phyloP scores from a whole-genome alignment of 2,113 vertebrate genomes.

The Ochotona curzoniae region DNA sequence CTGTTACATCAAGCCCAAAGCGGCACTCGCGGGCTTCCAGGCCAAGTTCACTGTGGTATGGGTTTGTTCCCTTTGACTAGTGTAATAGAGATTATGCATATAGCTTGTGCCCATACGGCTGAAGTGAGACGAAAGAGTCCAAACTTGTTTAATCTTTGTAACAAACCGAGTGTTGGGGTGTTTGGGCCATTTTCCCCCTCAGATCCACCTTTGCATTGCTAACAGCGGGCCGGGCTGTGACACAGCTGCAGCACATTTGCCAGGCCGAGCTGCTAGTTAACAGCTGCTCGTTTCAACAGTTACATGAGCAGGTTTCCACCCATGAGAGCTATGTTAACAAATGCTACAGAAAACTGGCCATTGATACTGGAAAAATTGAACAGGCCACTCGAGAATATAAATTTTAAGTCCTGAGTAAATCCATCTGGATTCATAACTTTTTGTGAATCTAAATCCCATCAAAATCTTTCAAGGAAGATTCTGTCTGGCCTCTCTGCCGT shows the following conservation, averaged over 20 bases:
- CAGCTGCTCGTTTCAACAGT: too few relatives aligned
- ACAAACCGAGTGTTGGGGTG: not conserved
- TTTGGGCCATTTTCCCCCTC: not conserved
- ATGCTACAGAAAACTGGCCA: not conserved
- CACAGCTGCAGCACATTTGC: conserved; percentile 56
- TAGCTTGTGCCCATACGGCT: not conserved
- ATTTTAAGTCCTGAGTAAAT: not conserved
- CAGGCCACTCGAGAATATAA: not conserved
- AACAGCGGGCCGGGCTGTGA: not conserved
- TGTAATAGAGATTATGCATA: not conserved
- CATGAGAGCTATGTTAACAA: not conserved
- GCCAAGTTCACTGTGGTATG: not conserved
- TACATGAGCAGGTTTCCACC: not conserved
- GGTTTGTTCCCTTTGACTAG: not conserved
- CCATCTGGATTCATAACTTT: not conserved
- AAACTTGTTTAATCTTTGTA: not conserved
- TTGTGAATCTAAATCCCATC: not conserved
- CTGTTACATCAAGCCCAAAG: not conserved
- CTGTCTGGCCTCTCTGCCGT: not conserved
- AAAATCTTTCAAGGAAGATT: not conserved
- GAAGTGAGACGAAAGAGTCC: not conserved
- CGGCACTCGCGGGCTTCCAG: not conserved
- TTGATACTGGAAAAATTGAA: conserved; percentile 43
- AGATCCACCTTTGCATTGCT: conserved; percentile 33
- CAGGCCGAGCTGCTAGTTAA: not conserved